These are phyloP conservation scores for Philypnodon macrostomus DNA, from an alignment of 2,797 vertebrate genomes.

Conservation along the genomic window DNA sequence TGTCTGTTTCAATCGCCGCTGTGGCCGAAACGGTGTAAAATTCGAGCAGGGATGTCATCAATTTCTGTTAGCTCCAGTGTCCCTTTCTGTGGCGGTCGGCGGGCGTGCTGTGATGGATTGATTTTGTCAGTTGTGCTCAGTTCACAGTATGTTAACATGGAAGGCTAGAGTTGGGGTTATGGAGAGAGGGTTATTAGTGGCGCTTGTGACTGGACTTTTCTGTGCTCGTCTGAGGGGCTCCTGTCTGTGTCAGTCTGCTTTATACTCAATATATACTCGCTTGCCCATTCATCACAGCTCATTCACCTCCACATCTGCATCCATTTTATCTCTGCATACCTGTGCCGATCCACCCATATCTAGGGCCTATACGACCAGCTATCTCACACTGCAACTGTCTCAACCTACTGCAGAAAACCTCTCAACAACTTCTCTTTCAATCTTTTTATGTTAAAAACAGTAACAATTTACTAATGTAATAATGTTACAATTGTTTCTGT, in stretches of 20 bases:
- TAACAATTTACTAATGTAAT: neutral
- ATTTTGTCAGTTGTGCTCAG: conserved; percentile 97
- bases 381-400: conserved; percentile 16
- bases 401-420: conserved; percentile 14
- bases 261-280: conserved; percentile 50
- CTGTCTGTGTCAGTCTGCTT: conserved; percentile 49
- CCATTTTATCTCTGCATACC: conserved; percentile 48
- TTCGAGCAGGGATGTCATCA: conserved; percentile 97
- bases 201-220: conserved; percentile 78
- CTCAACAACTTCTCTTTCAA: conserved; percentile 21
- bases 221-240: conserved; percentile 44
- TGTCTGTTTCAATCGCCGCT: conserved; percentile 97
- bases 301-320: conserved; percentile 52
- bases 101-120: conserved; percentile 89
- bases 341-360: conserved; percentile 36
- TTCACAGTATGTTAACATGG: conserved; percentile 99
- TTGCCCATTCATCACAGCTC: conserved; percentile 54
- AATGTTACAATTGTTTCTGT: no score
- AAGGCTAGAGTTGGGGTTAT: conserved; percentile 94
- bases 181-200: conserved; percentile 87
- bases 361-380: conserved; percentile 21
- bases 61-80: conserved; percentile 99
- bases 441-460: conserved; percentile 4
- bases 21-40: conserved; percentile 97
- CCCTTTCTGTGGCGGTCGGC: conserved; percentile 88